Evolutionary conservation across 2,797 vertebrate species (phyloP).

Genomic region (Danio aesculapii): DNA sequence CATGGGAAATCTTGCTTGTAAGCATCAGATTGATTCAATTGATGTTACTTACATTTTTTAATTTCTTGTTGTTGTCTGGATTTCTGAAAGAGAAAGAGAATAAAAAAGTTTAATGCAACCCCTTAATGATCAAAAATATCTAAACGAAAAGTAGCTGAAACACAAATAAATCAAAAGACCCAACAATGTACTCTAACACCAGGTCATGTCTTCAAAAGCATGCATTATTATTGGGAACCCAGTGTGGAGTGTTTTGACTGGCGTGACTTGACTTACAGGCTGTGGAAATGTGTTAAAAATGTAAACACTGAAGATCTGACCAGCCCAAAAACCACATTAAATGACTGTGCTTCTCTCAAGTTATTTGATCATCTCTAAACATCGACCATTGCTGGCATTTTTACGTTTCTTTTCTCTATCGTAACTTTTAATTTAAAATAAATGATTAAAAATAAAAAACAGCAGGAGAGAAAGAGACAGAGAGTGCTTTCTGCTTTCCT

Average conservation of each 20-base stretch:
- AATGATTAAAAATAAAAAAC: too few relatives aligned
- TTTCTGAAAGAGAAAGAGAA: conserved; percentile 70
- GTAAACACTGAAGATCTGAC: neutral
- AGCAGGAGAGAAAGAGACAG: neutral
- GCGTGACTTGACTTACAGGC: neutral
- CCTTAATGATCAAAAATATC: neutral
- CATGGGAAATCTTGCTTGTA: too few relatives aligned
- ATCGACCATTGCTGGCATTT: neutral
- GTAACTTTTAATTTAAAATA: neutral
- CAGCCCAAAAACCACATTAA: neutral
- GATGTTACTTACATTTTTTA: conserved; percentile 86
- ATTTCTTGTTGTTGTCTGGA: conserved; percentile 81
- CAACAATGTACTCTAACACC: neutral
- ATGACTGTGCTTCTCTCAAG: neutral
- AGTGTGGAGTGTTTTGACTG: neutral
- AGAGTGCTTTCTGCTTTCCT: neutral
- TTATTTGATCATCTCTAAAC: neutral
- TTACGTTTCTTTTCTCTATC: neutral
- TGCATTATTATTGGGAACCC: neutral
- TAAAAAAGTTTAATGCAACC: neutral
- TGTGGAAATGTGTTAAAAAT: neutral
- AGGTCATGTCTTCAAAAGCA: neutral
- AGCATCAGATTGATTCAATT: neutral
- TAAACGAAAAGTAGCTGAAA: neutral
- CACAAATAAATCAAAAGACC: neutral